Base-by-base conservation (phyloP, 2,888 invertebrate species). In the Lasioglossum calceatum region DNA sequence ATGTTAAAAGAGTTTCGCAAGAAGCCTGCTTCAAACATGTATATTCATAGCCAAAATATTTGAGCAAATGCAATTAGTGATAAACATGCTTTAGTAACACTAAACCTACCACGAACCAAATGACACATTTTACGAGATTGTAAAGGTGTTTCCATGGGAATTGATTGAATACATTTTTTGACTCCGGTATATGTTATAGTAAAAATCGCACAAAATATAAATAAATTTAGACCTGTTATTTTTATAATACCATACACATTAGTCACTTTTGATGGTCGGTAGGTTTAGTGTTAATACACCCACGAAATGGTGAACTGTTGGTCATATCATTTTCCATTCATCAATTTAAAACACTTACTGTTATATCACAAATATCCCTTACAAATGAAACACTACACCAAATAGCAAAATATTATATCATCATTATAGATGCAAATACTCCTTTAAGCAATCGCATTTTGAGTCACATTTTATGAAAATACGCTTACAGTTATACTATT, bases 301-400 rank as follows among this genome's bases (percentile, higher is more conserved):
- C 32, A 16, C 19, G n/a, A n/a, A 39, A 39, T 4, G 10, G 23
- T 39, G 12, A 70, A 70, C 23, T 39, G 8, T 39, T 23, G 10
- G 23, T 70, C 36, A 39, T 70, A 7, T 32, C 16, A n/a, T 64
- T 64, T 32, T 19, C 32, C 64, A 64, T 64, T 32, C 32, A 32
- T 19, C 32, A 64, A 64, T 32, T 32, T 64, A 64, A 32, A 32
- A 19, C 64, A 64, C 64, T 64, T 64, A 64, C 19, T 16, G 7
- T 64, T 32, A 64, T 64, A 64, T 64, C 32, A 70, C 70, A 39
- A 70, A 61, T 61, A 16, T 76, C 27, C 58, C 19, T 61, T 70
- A 70, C 10, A 19, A 70, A 23, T 70, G 36, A 70, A 70, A 70
- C 70, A 67, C 12, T 70, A 70, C 70, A 67, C 36, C 67, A 36